Evolutionary conservation across 2,797 vertebrate genomes (phyloP).

Genomic region (Catharus ustulatus): DNA sequence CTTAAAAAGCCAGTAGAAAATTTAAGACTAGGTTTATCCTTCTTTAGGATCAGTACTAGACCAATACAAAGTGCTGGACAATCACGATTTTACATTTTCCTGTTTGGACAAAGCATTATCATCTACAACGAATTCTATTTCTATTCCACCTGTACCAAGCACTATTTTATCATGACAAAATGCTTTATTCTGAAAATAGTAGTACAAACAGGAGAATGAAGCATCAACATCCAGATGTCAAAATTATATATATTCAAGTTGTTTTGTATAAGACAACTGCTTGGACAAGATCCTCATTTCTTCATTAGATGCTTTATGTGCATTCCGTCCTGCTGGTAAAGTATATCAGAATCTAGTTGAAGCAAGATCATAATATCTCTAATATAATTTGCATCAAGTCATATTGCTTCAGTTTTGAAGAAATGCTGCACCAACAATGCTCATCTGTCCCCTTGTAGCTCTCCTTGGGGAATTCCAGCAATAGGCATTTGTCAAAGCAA

Average conservation of each 20-base stretch:
- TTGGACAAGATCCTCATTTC: neutral
- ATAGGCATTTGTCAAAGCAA: neutral
- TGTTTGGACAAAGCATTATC: neutral
- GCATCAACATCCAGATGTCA: neutral
- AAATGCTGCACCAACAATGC: neutral
- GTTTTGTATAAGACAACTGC: neutral
- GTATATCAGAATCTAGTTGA: neutral
- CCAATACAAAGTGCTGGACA: neutral
- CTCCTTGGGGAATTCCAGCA: neutral
- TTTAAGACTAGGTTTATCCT: neutral
- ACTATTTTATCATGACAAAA: neutral
- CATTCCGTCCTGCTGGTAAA: neutral
- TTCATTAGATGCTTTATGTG: neutral
- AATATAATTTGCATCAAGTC: neutral
- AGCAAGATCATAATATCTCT: neutral
- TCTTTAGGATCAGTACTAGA: neutral
- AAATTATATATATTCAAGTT: neutral
- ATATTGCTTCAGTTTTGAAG: neutral
- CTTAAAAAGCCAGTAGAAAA: neutral
- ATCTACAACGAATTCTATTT: neutral
- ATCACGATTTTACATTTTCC: neutral
- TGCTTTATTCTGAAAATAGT: neutral
- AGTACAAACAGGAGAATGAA: neutral
- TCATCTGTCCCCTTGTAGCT: neutral
- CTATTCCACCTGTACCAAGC: neutral